Evolutionary conservation across 2,113 vertebrate species (phyloP).

Genomic region (Caretta caretta): DNA sequence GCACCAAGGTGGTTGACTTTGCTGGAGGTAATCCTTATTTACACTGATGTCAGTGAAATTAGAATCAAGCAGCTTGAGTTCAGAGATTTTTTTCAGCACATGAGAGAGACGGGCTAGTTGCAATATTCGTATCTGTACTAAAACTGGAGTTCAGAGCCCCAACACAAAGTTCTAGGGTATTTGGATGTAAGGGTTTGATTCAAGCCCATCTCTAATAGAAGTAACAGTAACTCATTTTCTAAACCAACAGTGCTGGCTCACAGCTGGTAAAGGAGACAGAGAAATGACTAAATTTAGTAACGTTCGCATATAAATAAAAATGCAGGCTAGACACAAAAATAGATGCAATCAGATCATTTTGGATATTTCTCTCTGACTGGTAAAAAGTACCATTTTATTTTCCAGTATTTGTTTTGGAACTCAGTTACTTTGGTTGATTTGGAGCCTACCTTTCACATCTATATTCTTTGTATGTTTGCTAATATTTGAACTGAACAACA

Average conservation of each 20-base stretch:
- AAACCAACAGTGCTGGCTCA: conserved; percentile 12
- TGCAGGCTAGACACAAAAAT: not conserved
- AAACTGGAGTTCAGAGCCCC: not conserved
- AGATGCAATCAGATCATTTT: not conserved
- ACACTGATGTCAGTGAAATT: not conserved
- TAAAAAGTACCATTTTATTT: not conserved
- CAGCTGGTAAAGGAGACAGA: conserved; percentile 27
- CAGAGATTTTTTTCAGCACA: not conserved
- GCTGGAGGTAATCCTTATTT: not conserved
- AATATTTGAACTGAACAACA: not conserved
- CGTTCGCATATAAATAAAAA: conserved; percentile 39
- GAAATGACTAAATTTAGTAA: conserved; percentile 20
- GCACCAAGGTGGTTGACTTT: not conserved
- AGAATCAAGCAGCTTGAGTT: not conserved
- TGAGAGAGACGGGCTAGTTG: not conserved
- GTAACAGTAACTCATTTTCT: conserved; percentile 21
- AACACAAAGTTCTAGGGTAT: not conserved
- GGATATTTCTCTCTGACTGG: conserved; percentile 26
- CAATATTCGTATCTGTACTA: not conserved
- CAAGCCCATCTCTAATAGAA: not conserved
- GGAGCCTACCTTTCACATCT: not conserved
- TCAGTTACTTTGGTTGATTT: not conserved
- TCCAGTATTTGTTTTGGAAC: conserved; percentile 11
- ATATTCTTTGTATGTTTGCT: not conserved
- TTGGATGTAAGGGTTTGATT: not conserved